Conservation (phyloP, 2,888 invertebrate genomes). For the Melinaea menophilus region DNA sequence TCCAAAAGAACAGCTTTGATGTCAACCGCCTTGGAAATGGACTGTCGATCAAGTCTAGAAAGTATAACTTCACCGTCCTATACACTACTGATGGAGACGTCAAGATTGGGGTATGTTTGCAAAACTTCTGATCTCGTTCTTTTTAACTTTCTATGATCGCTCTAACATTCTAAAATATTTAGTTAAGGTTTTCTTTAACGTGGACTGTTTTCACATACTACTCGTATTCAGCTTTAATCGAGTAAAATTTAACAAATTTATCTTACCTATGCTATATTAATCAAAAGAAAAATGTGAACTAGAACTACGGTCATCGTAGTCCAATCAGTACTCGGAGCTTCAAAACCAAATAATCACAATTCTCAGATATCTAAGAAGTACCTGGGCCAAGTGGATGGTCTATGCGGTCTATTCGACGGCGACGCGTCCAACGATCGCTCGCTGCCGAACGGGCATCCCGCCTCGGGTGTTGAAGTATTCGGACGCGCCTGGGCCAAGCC, state of each 20-base stretch:
- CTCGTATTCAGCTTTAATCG: too few relatives aligned
- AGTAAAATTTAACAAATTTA: too few relatives aligned
- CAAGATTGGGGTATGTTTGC: slow-evolving; percentile 81
- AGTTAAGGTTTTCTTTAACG: too few relatives aligned
- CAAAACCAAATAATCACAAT: neutral
- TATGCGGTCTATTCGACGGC: slow-evolving; percentile 88
- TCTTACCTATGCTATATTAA: too few relatives aligned
- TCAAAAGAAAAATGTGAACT: too few relatives aligned
- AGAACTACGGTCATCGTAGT: too few relatives aligned
- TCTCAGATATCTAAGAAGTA: slow-evolving; percentile 77
- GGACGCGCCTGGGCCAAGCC: slow-evolving; percentile 86
- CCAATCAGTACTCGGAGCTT: too few relatives aligned
- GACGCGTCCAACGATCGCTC: slow-evolving; percentile 82
- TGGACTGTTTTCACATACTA: too few relatives aligned
- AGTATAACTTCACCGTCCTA: slow-evolving; percentile 85
- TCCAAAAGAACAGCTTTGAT: slow-evolving; percentile 80
- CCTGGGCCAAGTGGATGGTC: slow-evolving; percentile 82
- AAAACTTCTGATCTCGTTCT: too few relatives aligned
- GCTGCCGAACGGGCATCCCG: slow-evolving; percentile 81
- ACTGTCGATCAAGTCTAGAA: slow-evolving; percentile 82
- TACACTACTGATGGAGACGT: slow-evolving; percentile 83
- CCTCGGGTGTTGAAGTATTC: slow-evolving; percentile 82
- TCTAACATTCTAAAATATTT: too few relatives aligned
- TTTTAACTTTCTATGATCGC: too few relatives aligned
- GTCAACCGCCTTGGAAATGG: slow-evolving; percentile 84